Base-by-base conservation (phyloP, 1,140 invertebrate genomes). In the Heliconius congener region DNA sequence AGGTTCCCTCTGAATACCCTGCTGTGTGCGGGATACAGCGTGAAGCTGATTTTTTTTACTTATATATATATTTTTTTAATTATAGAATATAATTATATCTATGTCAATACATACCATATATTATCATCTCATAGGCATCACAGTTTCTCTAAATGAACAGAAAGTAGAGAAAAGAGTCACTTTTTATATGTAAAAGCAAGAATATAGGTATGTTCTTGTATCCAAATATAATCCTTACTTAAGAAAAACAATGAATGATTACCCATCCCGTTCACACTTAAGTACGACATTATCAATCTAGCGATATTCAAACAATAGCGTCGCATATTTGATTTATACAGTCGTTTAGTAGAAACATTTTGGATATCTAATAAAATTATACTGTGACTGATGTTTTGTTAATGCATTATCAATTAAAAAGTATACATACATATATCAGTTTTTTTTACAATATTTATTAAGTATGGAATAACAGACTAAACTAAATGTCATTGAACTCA, bases 311-410 rank as follows among this genome's bases (percentile, higher is more conserved):
- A 94, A 94, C 91, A 93, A 93, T 92, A 94, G 91, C 88, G 88
- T 91, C 91, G 90, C 92, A 90, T 94, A 90, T 94, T 93, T 94
- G 93, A 94, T 94, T 94, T 94, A 94, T 94, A 94, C 91, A 92
- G 87, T 91, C 92, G 93, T 92, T 94, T 94, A 94, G 92, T 93
- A 91, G 89, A 92, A 94, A 93, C 90, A 94, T 94, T 94, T 94
- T 90, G 90, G 88, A 91, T 94, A 94, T 71, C 16, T 71, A 71
- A 71, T 71, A 34, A 71, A 37, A 94, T 93, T 93, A 93, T 94
- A 94, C 85, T 81, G 78, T 80, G 91, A 94, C 85, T 86, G 83
- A 37, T 75, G 72, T 78, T 74, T 77, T 84, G 72, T 94, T 91
- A 88, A 88, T 87, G 78, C 89, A 91, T 91, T 91, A 70, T 23